Conservation (phyloP, 2,113 vertebrate species). For the Orthochromis malagaraziensis region DNA sequence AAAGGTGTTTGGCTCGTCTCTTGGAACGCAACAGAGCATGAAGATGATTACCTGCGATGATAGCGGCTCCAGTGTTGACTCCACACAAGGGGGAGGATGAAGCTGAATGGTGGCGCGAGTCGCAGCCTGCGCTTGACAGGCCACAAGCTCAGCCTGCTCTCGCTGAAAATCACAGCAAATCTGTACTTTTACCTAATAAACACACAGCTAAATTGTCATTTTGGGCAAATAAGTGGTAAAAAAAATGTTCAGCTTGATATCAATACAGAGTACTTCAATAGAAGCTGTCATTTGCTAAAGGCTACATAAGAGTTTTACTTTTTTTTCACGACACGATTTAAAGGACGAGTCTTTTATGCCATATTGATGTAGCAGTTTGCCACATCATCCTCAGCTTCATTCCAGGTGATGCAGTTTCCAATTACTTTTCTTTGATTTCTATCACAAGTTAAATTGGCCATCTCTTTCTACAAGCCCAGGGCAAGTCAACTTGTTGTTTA, state of each 20-base stretch:
- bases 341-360: background rate
- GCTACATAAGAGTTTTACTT: background rate
- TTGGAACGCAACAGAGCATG: constrained; percentile 9
- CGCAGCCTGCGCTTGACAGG: background rate
- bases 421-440: constrained; percentile 27
- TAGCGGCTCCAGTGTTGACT: background rate
- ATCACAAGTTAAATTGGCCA: constrained; percentile 32
- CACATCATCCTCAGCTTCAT: background rate
- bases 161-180: background rate
- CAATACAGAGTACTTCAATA: background rate
- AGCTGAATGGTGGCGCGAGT: background rate
- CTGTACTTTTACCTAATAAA: background rate
- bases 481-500: constrained; percentile 22
- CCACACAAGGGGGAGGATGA: background rate
- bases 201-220: background rate
- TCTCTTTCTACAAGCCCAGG: background rate
- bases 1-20: constrained; percentile 1
- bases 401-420: constrained; percentile 13
- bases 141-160: background rate
- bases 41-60: constrained; percentile 46
- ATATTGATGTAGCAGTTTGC: background rate
- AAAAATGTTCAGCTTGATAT: background rate
- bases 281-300: background rate
- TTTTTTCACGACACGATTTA: background rate
- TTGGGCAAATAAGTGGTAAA: background rate